A percentile compares a stretch with the other conserved stretches of the same genome.
Evolutionary conservation across 1,140 invertebrate genomes (phyloP).

Genomic region (Hypsibius dujardini): DNA sequence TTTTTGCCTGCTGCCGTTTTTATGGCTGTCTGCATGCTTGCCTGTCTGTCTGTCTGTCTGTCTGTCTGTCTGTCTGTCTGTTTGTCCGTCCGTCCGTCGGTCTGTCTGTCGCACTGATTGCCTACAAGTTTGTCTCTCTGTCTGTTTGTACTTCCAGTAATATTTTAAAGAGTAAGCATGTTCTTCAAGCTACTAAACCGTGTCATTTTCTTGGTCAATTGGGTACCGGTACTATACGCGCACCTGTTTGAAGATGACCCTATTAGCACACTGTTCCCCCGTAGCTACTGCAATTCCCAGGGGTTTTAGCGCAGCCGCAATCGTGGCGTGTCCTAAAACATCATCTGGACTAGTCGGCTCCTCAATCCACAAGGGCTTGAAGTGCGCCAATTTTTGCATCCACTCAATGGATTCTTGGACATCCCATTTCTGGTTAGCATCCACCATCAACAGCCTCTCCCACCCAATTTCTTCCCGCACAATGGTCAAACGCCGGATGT

Average conservation of each 20-base stretch:
- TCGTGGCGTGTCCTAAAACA: slow-evolving; percentile 57
- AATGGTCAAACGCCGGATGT: slow-evolving; percentile 48
- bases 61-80: no score
- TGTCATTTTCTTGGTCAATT: not conserved
- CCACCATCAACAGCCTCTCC: slow-evolving; percentile 52
- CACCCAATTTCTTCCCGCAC: slow-evolving; percentile 57
- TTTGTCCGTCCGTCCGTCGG: no score
- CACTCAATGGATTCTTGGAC: slow-evolving; percentile 61
- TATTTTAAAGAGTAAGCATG: no score
- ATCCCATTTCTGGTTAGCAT: slow-evolving; percentile 81
- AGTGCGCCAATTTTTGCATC: slow-evolving; percentile 56
- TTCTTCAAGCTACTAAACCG: no score
- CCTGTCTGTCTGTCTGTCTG: no score
- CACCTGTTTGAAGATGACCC: slow-evolving; percentile 71
- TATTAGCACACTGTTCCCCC: slow-evolving; percentile 75
- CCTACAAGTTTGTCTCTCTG: no score
- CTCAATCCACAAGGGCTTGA: slow-evolving; percentile 69
- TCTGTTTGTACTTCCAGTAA: no score
- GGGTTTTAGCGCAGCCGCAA: slow-evolving; percentile 46
- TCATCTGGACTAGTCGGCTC: slow-evolving; percentile 84
- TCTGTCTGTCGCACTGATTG: no score
- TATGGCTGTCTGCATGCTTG: no score
- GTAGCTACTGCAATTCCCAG: slow-evolving; percentile 64
- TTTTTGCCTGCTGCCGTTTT: no score
- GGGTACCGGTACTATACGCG: not conserved